Evolutionary conservation across 2,797 vertebrate species (phyloP), one percentile per base, ranked within the genome.

Genomic region (Alfaro cultratus): DNA sequence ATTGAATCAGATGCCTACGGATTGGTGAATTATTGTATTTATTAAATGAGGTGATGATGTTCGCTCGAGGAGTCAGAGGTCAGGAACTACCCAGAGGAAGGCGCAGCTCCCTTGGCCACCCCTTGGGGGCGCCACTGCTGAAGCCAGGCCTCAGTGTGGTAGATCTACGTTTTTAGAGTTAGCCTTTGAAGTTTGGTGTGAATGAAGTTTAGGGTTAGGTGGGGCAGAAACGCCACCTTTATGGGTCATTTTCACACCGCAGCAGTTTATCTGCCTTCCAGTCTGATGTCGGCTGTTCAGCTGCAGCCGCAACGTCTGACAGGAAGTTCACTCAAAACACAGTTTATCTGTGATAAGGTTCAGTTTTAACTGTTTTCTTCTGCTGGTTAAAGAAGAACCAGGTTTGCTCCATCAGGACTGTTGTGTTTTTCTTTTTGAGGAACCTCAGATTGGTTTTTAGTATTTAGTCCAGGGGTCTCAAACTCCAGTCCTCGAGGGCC

Each of bases 281-380:
- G 60, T 3, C 31, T 57, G 55, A 26, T 26, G 55, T 5, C 26
- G 53, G 21, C 53, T 10, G 49, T 2, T 62, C 13, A 18, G 55
- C 9, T 4, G 1, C n/a, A 60, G 55, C 57, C 23, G n/a, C 5
- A 0, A 2, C 34, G 6, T 72, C 55, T 13, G 47, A 71, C 70
- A 81, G 83, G 86, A 87, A 83, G 72, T 75, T 79, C 7, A 34
- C 34, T 34, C 1, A 34, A 34, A 34, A 34, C 21, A 55, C 55
- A 29, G 55, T 57, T 57, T 29, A 12, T 57, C n/a, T n/a, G 55
- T 29, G n/a, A 29, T 3, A 26, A 11, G 1, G 53, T n/a, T 55
- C 26, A 31, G n/a, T 31, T 60, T 60, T 31, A 15, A 55, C 11
- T 0, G 55, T 0, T 31, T 29, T 53, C 31, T 60, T 60, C 13